phyloP scores from a whole-genome alignment of 92 coral and sea anemone species.

The Pocillopora grandis region DNA sequence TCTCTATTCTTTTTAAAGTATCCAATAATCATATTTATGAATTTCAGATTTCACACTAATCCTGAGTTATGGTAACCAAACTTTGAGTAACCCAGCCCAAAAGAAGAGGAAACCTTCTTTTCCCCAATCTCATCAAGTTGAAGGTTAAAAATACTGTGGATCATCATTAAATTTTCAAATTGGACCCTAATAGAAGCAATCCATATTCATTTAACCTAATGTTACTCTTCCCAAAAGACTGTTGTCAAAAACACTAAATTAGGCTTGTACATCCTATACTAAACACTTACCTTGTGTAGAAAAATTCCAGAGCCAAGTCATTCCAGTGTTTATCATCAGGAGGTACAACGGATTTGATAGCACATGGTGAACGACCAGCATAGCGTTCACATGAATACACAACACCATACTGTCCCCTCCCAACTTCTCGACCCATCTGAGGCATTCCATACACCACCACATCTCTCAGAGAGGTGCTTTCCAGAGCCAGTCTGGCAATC shows the following conservation, averaged over 20 bases:
- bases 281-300: conserved; percentile 77
- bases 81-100: too few species aligned
- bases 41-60: too few species aligned
- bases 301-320: conserved; percentile 95
- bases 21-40: too few species aligned
- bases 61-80: too few species aligned
- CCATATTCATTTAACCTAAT: too few species aligned
- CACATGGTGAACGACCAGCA: conserved; percentile 99
- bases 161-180: too few species aligned
- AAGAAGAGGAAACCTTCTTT: too few species aligned
- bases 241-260: not conserved
- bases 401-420: conserved; percentile 99
- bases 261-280: not conserved
- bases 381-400: conserved; percentile 96
- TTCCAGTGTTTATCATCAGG: conserved; percentile 99
- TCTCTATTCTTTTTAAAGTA: too few species aligned
- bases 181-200: too few species aligned
- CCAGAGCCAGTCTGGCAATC: conserved; percentile 95
- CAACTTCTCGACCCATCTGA: conserved; percentile 95
- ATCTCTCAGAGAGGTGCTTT: conserved; percentile 92
- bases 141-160: too few species aligned
- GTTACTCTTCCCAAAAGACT: too few species aligned
- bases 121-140: too few species aligned
- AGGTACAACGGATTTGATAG: conserved; percentile 97
- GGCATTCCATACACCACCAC: conserved; percentile 97